Percentiles rank a stretch among this genome's conserved stretches.
Evolutionary conservation across 1,140 invertebrate genomes (phyloP).

Genomic region (Drosophila pectinifera): DNA sequence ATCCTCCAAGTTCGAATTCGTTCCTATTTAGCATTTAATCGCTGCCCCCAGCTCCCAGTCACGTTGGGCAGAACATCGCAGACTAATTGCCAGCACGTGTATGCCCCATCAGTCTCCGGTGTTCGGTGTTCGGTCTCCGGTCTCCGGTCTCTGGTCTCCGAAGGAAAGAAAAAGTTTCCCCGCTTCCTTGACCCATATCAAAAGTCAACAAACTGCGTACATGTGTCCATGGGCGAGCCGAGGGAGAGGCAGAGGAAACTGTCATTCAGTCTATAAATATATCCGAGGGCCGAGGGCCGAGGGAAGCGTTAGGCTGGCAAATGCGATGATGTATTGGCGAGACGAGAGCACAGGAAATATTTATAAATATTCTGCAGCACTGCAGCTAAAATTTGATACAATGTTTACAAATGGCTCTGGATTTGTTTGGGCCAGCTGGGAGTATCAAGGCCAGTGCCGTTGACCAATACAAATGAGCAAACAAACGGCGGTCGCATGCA

Average conservation of each 20-base stretch:
- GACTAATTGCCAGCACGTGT: slow-evolving; percentile 60
- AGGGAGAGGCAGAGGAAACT: slow-evolving; percentile 29
- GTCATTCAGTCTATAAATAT: slow-evolving; percentile 53
- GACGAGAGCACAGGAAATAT: slow-evolving; percentile 38
- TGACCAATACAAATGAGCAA: slow-evolving; percentile 61
- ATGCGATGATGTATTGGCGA: slow-evolving; percentile 45
- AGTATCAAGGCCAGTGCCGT: slow-evolving; percentile 29
- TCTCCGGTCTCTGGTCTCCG: neutral
- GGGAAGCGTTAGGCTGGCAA: neutral
- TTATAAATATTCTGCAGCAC: slow-evolving; percentile 58
- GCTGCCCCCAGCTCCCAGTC: slow-evolving; percentile 14
- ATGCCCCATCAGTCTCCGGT: slow-evolving; percentile 29
- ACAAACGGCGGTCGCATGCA: slow-evolving; percentile 50
- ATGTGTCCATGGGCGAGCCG: slow-evolving; percentile 25
- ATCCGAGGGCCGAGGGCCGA: slow-evolving; percentile 1
- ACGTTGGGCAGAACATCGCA: slow-evolving; percentile 20
- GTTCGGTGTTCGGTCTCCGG: neutral
- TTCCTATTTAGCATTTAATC: slow-evolving; percentile 36
- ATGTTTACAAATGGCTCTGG: slow-evolving; percentile 59
- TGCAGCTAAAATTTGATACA: slow-evolving; percentile 62
- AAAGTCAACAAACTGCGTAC: slow-evolving; percentile 54
- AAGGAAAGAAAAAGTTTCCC: slow-evolving; percentile 19
- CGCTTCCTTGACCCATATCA: slow-evolving; percentile 47
- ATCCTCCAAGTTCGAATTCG: slow-evolving; percentile 38
- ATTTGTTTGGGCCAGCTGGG: slow-evolving; percentile 44